Conservation (phyloP, 2,113 vertebrate species). For the Oenanthe oenanthe region DNA sequence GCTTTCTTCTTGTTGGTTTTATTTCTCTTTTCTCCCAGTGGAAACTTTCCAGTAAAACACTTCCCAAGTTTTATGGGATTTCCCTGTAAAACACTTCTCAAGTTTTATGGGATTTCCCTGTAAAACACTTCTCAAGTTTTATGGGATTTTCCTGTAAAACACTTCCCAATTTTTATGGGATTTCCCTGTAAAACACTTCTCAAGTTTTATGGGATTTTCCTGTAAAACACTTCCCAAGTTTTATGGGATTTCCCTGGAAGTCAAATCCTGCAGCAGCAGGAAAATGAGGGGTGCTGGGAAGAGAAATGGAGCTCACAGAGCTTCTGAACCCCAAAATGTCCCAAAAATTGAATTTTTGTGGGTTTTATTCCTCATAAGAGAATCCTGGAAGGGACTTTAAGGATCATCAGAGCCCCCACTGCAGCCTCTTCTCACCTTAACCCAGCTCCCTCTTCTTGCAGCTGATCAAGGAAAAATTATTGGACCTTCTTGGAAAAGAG, state of each 20-base stretch:
- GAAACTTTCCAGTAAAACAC: background rate
- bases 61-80: background rate
- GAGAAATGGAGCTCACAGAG: background rate
- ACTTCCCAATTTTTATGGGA: no score
- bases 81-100: background rate
- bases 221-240: background rate
- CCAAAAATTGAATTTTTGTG: background rate
- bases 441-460: conserved; percentile 53
- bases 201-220: background rate
- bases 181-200: background rate
- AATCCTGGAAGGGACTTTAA: background rate
- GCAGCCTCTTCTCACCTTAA: background rate
- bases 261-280: background rate
- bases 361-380: rapidly evolving
- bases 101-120: background rate
- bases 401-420: background rate
- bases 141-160: background rate
- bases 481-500: conserved; percentile 92
- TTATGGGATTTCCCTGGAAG: background rate
- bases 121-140: no score
- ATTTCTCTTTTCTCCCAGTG: background rate
- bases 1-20: background rate
- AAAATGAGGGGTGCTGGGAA: background rate
- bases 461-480: conserved; percentile 93
- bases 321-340: background rate